Evolutionary conservation across 1,140 invertebrate species (phyloP).

Genomic region (Watersipora subatra): DNA sequence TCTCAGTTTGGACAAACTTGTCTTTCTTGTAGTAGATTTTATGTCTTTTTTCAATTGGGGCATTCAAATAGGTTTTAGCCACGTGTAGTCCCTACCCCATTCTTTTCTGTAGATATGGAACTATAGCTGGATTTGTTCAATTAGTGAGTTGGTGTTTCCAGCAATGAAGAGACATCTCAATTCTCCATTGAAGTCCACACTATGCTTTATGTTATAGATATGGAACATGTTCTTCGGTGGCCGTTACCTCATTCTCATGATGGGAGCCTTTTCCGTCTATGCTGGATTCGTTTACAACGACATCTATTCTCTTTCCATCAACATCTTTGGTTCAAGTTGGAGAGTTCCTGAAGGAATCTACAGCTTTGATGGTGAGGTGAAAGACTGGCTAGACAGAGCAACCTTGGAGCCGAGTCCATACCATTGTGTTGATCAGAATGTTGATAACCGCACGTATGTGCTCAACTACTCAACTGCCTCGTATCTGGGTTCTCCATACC

Average conservation of each 20-base stretch:
- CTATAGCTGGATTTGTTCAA: too few species aligned
- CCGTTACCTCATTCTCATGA: constrained; percentile 89
- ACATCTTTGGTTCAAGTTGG: constrained; percentile 83
- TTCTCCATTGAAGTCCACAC: not conserved
- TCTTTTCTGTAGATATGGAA: too few species aligned
- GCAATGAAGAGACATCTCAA: too few species aligned
- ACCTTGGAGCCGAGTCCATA: not conserved
- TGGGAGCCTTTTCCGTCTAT: constrained; percentile 94
- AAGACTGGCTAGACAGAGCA: not conserved
- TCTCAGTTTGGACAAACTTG: not conserved
- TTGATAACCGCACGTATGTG: not conserved
- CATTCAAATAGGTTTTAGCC: too few species aligned
- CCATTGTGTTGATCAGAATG: not conserved
- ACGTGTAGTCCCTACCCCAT: too few species aligned
- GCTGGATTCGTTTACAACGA: constrained; percentile 97
- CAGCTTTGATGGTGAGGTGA: not conserved
- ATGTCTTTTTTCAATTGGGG: too few species aligned
- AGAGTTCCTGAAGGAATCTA: constrained; percentile 18
- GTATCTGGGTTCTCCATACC: constrained; percentile 50
- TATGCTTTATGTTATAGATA: constrained; percentile 51
- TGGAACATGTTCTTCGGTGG: constrained; percentile 95
- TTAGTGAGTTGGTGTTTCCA: too few species aligned
- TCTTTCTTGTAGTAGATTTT: too few species aligned
- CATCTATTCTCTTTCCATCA: constrained; percentile 86
- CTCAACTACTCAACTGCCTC: not conserved